Evolutionary conservation across 1,140 invertebrate genomes (phyloP).

Genomic region (Aethina tumida): DNA sequence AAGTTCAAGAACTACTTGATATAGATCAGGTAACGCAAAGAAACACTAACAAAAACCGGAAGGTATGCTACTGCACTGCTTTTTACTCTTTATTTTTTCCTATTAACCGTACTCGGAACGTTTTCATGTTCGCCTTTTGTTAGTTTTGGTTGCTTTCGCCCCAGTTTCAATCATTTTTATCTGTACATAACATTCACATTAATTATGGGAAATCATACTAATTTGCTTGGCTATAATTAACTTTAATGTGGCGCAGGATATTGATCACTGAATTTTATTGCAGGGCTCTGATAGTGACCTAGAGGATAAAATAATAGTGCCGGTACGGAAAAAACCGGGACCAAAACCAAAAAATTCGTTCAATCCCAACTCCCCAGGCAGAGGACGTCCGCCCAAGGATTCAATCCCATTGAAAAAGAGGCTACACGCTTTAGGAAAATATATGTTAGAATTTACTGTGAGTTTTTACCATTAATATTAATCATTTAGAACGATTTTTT

Average conservation of each 20-base stretch:
- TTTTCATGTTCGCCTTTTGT: too few species aligned
- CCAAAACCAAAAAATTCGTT: constrained; percentile 43
- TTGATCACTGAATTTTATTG: constrained; percentile 15
- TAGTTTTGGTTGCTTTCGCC: constrained; percentile 1
- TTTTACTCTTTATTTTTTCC: constrained; percentile 9
- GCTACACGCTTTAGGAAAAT: constrained; percentile 62
- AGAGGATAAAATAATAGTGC: constrained; percentile 36
- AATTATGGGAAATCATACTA: too few species aligned
- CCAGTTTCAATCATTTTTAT: neutral
- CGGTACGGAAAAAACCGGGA: constrained; percentile 35
- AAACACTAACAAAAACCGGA: constrained; percentile 41
- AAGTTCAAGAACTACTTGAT: constrained; percentile 73
- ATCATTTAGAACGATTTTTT: too few species aligned
- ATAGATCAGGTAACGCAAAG: constrained; percentile 60
- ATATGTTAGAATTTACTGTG: constrained; percentile 66
- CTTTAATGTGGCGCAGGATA: constrained; percentile 5
- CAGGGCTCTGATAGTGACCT: constrained; percentile 46
- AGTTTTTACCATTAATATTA: too few species aligned
- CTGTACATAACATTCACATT: too few species aligned
- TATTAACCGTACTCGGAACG: too few species aligned
- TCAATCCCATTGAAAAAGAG: constrained; percentile 62
- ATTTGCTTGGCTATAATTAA: constrained; percentile 1
- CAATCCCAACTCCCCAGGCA: constrained; percentile 19
- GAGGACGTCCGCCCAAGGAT: constrained; percentile 42
- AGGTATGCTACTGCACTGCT: constrained; percentile 38